Evolutionary conservation across 2,113 vertebrate species (phyloP), one percentile per base, ranked within the genome.

Genomic region (Menidia beryllina): DNA sequence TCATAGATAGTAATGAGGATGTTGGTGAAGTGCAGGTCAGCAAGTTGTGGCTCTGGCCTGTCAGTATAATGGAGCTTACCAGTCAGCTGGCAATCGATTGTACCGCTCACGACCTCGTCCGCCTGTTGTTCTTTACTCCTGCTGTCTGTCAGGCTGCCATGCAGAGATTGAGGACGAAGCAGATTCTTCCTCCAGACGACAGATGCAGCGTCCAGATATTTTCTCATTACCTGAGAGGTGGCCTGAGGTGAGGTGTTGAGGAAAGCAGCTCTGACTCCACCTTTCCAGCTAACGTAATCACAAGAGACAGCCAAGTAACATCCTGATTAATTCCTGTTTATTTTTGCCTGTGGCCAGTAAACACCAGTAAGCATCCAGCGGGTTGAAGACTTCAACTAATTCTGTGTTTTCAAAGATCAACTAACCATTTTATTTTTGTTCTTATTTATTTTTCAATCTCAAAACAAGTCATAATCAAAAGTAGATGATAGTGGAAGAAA

Each of bases 11-110:
- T 88, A 91, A 90, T 88, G 87, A 91, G 89, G 78, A 70, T 43
- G 59, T 78, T 59, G 74, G 65, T 52, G 73, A 78, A 85, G 82
- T 77, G 84, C 81, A 71, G 84, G 82, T 88, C 71, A 49, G 70
- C 65, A 72, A 81, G 86, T 78, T 77, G 76, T 75, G 75, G 79
- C 87, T 86, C 75, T 1, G 66, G 64, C 76, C 83, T 84, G 87
- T 91, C 90, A 90, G 76, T 69, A 77, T 88, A 90, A 89, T 83
- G 80, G 86, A 91, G 80, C 87, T 78, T 12, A 63, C 81, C 66
- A 85, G 85, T 91, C 81, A 84, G 84, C 71, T 69, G 70, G 72
- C 74, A 78, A 92, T 92, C 82, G 84, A 91, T 90, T 78, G 79
- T 57, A 43, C 68, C 49, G 79, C 75, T 85, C 75, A 69, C 71